Percentiles rank a stretch among this genome's conserved stretches.
Conservation (phyloP, 2,797 vertebrate species). For the Macropodus opercularis region DNA sequence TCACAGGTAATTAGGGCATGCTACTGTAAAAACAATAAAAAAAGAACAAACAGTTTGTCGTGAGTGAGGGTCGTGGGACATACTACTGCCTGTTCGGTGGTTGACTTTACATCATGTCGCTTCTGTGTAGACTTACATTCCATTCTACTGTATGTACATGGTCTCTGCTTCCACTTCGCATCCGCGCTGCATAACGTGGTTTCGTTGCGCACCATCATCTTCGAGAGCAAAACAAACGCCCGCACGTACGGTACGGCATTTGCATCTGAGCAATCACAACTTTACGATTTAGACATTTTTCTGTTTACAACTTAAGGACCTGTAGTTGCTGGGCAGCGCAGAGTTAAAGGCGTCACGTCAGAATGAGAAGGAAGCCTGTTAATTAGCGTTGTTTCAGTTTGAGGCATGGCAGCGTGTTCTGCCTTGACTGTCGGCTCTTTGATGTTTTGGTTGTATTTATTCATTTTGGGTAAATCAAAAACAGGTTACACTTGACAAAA, state of each 20-base stretch:
- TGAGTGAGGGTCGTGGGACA: slow-evolving; percentile 49
- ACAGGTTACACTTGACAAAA: slow-evolving; percentile 11
- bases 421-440: background rate
- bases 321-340: slow-evolving; percentile 42
- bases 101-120: slow-evolving; percentile 50
- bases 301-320: slow-evolving; percentile 58
- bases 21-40: slow-evolving; percentile 63
- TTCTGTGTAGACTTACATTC: slow-evolving; percentile 59
- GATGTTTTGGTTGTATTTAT: slow-evolving; percentile 9
- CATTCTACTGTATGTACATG: slow-evolving; percentile 66
- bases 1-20: slow-evolving; percentile 73
- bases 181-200: slow-evolving; percentile 17
- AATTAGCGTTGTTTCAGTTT: slow-evolving; percentile 11
- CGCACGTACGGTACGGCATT: slow-evolving; percentile 10
- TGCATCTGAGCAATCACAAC: slow-evolving; percentile 38
- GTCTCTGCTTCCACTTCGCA: slow-evolving; percentile 34
- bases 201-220: slow-evolving; percentile 33
- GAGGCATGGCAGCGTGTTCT: slow-evolving; percentile 1
- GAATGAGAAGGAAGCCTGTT: slow-evolving; percentile 9
- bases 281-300: slow-evolving; percentile 42
- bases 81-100: slow-evolving; percentile 40
- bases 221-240: slow-evolving; percentile 41
- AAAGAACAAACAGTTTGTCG: slow-evolving; percentile 44
- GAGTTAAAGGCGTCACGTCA: background rate
- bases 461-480: slow-evolving; percentile 9